phyloP scores from a whole-genome alignment of 2,888 invertebrate genomes.

The Archips crataeganus region DNA sequence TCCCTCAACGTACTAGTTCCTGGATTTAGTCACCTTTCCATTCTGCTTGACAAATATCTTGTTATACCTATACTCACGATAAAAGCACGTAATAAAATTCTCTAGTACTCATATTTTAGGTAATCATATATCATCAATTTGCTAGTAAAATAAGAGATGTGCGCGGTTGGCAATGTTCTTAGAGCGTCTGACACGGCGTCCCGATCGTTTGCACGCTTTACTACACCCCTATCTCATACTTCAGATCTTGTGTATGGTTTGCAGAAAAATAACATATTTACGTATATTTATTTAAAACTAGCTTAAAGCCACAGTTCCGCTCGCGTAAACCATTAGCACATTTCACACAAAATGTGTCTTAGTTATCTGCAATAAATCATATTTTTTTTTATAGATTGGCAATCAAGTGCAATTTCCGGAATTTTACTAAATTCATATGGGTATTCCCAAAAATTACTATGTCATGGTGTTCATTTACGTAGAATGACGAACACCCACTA shows the following conservation, averaged over 20 bases:
- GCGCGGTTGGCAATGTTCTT: slow-evolving; percentile 75
- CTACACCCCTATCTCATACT: slow-evolving; percentile 80
- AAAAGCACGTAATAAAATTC: background rate
- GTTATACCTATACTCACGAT: background rate
- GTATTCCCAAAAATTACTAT: no score
- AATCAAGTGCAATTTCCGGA: no score
- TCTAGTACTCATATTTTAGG: slow-evolving; percentile 1
- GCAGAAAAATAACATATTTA: slow-evolving; percentile 48
- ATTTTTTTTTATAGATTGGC: no score
- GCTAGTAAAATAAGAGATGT: slow-evolving; percentile 58
- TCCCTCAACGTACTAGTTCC: no score
- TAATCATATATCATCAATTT: slow-evolving; percentile 33
- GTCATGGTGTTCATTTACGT: no score
- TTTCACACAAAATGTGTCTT: no score
- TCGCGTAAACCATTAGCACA: no score
- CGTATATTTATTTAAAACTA: background rate
- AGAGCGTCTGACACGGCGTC: slow-evolving; percentile 75
- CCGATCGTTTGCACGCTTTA: slow-evolving; percentile 84
- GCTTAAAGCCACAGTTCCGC: no score
- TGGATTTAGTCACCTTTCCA: no score
- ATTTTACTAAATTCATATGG: no score
- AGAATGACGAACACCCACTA: no score
- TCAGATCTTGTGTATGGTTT: slow-evolving; percentile 64
- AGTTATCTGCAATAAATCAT: no score
- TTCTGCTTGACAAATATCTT: background rate